phyloP scores from a whole-genome alignment of 2,888 invertebrate genomes.

The Lepidonotus clava region DNA sequence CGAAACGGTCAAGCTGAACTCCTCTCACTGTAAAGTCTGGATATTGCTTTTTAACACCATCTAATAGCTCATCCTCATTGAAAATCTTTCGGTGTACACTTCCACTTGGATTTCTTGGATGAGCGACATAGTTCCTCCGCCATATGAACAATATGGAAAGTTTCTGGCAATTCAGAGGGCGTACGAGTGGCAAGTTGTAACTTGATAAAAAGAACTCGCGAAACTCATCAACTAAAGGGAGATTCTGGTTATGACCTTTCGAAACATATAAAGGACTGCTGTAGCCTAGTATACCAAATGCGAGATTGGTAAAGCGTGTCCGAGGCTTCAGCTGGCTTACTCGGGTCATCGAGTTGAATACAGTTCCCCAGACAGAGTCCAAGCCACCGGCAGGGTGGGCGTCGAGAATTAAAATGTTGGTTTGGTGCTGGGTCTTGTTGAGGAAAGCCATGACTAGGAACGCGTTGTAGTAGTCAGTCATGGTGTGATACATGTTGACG shows the following conservation, averaged over 20 bases:
- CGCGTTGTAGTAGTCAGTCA: slow-evolving; percentile 67
- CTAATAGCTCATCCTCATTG: slow-evolving; percentile 76
- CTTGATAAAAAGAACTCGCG: slow-evolving; percentile 73
- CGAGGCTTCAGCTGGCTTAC: slow-evolving; percentile 67
- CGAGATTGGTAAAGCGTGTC: slow-evolving; percentile 67
- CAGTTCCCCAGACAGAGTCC: slow-evolving; percentile 72
- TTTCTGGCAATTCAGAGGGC: slow-evolving; percentile 68
- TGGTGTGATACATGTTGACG: slow-evolving; percentile 58
- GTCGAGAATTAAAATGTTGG: slow-evolving; percentile 75
- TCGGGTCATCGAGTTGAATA: slow-evolving; percentile 73
- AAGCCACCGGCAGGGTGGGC: slow-evolving; percentile 76
- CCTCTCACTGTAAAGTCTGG: slow-evolving; percentile 68
- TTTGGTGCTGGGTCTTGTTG: slow-evolving; percentile 61
- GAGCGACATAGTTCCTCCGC: slow-evolving; percentile 78
- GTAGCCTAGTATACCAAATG: slow-evolving; percentile 76
- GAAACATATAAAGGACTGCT: slow-evolving; percentile 67
- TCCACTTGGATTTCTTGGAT: slow-evolving; percentile 78
- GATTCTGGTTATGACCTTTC: slow-evolving; percentile 19
- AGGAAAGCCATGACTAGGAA: slow-evolving; percentile 66
- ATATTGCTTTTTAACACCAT: slow-evolving; percentile 63
- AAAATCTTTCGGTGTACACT: slow-evolving; percentile 74
- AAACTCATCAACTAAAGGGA: slow-evolving; percentile 76
- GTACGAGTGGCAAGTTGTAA: slow-evolving; percentile 62
- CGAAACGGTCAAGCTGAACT: slow-evolving; percentile 73
- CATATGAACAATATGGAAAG: slow-evolving; percentile 76